Evolutionary conservation across 2,888 invertebrate species (phyloP), one percentile per base, ranked within the genome.

Genomic region (Drosophila peninsularis): DNA sequence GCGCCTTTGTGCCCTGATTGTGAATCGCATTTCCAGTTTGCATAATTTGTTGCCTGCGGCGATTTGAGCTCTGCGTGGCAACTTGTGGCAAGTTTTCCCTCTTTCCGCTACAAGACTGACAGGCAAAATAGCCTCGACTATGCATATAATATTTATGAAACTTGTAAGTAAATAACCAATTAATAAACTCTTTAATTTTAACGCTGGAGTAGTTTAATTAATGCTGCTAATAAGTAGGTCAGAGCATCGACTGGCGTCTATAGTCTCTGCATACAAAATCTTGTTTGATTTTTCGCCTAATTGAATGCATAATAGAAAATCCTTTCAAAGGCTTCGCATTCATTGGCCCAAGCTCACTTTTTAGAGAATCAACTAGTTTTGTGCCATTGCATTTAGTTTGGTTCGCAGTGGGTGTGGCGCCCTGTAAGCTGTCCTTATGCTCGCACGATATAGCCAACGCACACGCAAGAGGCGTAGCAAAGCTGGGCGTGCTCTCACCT

Each of bases 41-140:
- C 88, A 82, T 82, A 82, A 87, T 82, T 82, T 76, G 67, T 57
- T 41, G 85, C 82, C 50, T 11, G 50, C 17, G 82, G 82, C 63
- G 56, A 66, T 64, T 71, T 71, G 41, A 65, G 68, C 71, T 61
- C 41, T 34, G 49, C 60, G n/a, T 45, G 61, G 19, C 57, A 61
- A 65, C 77, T 77, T 77, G 72, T 56, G 67, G 67, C 60, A 71
- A 62, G 34, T 62, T 75, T 70, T 70, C 49, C 63, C 5, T 24
- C 37, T 27, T 21, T 21, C 1, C 50, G 30, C 30, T 41, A n/a
- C 9, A 4, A 11, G 30, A 17, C 32, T 21, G 13, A 6, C 45
- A 11, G 17, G 11, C 5, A 45, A n/a, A 30, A 17, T 17, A 17
- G 5, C 30, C 5, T n/a, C 10, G 24, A 17, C 19, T 32, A 5